phyloP scores from a whole-genome alignment of 2,113 vertebrate species.

The Meleagris gallopavo region DNA sequence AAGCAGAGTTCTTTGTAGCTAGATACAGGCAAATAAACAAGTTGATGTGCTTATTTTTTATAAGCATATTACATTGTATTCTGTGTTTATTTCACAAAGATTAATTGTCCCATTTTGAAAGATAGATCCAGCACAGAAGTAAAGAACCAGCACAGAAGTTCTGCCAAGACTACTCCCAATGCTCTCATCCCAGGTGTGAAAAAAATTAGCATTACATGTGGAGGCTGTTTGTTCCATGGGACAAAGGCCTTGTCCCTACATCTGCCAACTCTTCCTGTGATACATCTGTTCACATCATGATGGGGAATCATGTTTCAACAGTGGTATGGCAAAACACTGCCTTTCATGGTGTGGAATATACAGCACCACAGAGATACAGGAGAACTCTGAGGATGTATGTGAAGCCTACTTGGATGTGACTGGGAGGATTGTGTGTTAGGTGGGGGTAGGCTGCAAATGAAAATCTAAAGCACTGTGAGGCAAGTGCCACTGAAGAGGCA shows the following conservation, averaged over 20 bases:
- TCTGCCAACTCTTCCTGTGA: background rate
- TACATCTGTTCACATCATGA: background rate
- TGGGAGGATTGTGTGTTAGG: background rate
- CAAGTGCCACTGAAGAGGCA: background rate
- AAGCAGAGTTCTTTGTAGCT: background rate
- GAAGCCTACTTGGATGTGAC: background rate
- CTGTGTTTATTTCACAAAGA: background rate
- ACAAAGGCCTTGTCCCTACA: background rate
- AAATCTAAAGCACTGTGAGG: background rate
- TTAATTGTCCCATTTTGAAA: accelerated
- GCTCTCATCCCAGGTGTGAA: background rate
- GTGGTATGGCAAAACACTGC: background rate
- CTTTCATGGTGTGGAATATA: accelerated
- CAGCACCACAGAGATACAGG: accelerated
- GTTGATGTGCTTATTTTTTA: background rate
- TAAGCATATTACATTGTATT: background rate
- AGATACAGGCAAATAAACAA: background rate
- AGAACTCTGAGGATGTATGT: background rate
- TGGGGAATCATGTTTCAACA: background rate
- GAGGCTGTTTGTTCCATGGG: background rate
- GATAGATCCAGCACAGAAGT: background rate
- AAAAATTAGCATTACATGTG: background rate
- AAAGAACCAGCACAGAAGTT: no score
- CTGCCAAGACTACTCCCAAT: background rate
- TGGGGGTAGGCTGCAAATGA: background rate